Evolutionary conservation across 2,888 invertebrate genomes (phyloP), one percentile per base, ranked within the genome.

Genomic region (Ophion ellenae): DNA sequence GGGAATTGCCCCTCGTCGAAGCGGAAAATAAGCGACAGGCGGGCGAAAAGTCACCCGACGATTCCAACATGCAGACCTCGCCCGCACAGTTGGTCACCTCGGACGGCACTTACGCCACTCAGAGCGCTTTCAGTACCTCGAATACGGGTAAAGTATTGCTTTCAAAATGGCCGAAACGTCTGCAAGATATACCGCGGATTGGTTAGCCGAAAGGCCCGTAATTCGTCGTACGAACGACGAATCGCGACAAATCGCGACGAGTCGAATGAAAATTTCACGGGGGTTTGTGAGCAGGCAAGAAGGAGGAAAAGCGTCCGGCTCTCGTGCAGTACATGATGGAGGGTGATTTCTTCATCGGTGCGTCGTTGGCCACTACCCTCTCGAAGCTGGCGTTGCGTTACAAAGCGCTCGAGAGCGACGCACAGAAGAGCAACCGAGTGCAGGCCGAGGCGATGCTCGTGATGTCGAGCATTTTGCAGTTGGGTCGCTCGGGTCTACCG

Each of bases 21-120:
- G 95, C 96, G 1, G 96, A 96, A 92, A 95, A 96, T 88, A 96
- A 96, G 89, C 96, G 97, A 89, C 96, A 97, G 79, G 95, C 97
- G n/a, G 98, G 97, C 6, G 97, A 97, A 71, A 95, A 95, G 88
- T 93, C 95, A 7, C 95, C 96, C 28, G 96, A 96, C 76, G 92
- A 92, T 70, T 90, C 87, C 9, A 90, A 80, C 11, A 88, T 89
- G 3, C 91, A 91, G 84, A 64, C 88, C n/a, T 84, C 89, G 47
- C 92, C 94, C 2, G 95, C 96, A 53, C 97, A 97, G 90, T 95
- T 98, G 84, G 99, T 99, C 64, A 99, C 99, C 69, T 99, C 99
- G 57, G 99, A 99, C 95, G 99, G 99, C 28, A 99, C 99, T 0
- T 99, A 99, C 94, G 99, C 99, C 40, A 97, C 99, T 4, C 99